Percentiles rank a stretch among this genome's conserved stretches.
phyloP scores from a whole-genome alignment of 2,888 invertebrate species.

The Drosophila prolongata region DNA sequence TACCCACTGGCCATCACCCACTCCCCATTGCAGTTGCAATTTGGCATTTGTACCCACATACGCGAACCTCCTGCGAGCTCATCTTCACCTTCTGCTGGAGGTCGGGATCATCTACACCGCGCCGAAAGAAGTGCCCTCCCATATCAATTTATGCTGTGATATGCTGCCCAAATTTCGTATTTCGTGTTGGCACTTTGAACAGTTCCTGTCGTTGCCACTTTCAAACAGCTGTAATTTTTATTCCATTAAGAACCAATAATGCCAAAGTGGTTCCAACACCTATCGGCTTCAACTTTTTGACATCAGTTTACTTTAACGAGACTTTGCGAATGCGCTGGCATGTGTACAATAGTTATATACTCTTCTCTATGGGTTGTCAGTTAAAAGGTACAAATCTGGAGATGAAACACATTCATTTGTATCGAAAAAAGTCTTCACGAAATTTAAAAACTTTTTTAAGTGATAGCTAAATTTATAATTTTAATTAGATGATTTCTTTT shows the following conservation, averaged over 20 bases:
- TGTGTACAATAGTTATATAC: too few relatives aligned
- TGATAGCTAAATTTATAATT: too few relatives aligned
- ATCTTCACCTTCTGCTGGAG: background rate
- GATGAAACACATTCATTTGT: too few relatives aligned
- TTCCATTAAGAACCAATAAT: background rate
- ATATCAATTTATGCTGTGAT: too few relatives aligned
- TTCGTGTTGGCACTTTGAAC: background rate
- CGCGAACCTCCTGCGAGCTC: constrained; percentile 15
- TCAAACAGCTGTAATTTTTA: background rate
- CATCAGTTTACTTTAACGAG: background rate
- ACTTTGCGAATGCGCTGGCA: too few relatives aligned
- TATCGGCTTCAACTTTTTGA: background rate
- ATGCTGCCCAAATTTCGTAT: background rate
- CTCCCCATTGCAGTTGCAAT: constrained; percentile 24
- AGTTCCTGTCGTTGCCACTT: background rate
- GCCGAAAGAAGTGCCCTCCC: background rate
- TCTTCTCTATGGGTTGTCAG: too few relatives aligned
- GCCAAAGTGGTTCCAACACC: constrained; percentile 11
- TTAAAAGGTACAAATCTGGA: too few relatives aligned
- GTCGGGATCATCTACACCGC: background rate
- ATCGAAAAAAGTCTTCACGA: too few relatives aligned
- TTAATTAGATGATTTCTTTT: too few relatives aligned
- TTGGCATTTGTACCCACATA: constrained; percentile 28
- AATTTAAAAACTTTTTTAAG: too few relatives aligned
- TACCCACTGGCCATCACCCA: constrained; percentile 21